Conservation (phyloP, 2,113 vertebrate genomes). For the Amia ocellicauda region DNA sequence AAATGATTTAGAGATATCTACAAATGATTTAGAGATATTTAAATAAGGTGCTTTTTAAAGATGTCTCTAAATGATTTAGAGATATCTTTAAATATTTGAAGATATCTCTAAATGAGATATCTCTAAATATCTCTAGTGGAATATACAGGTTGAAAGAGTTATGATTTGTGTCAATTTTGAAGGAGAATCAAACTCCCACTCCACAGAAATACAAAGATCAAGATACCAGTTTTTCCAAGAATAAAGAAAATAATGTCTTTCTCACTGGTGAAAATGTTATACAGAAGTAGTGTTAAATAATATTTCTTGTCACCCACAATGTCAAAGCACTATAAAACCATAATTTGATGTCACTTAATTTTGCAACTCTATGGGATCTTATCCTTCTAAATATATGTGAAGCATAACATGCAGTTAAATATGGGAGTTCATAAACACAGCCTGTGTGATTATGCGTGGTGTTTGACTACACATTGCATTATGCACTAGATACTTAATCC, state of each 20-base stretch:
- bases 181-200: no score
- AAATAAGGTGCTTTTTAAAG: no score
- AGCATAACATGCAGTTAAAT: constrained; percentile 4
- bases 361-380: background rate
- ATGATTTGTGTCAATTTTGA: no score
- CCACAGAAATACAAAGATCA: no score
- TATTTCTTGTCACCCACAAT: constrained; percentile 9
- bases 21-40: no score
- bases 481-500: constrained; percentile 1
- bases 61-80: no score
- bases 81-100: no score
- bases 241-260: background rate
- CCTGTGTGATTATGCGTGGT: constrained; percentile 5
- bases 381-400: constrained; percentile 22
- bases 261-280: background rate
- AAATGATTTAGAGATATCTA: no score
- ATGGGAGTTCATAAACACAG: constrained; percentile 7
- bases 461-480: constrained; percentile 17
- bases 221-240: background rate
- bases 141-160: no score
- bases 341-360: constrained; percentile 18
- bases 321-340: constrained; percentile 9
- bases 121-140: no score
- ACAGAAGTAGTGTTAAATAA: background rate
- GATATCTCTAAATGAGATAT: no score